These are phyloP conservation scores for Pitangus sulphuratus DNA, from an alignment of 2,797 vertebrate genomes.

Conservation along the genomic window DNA sequence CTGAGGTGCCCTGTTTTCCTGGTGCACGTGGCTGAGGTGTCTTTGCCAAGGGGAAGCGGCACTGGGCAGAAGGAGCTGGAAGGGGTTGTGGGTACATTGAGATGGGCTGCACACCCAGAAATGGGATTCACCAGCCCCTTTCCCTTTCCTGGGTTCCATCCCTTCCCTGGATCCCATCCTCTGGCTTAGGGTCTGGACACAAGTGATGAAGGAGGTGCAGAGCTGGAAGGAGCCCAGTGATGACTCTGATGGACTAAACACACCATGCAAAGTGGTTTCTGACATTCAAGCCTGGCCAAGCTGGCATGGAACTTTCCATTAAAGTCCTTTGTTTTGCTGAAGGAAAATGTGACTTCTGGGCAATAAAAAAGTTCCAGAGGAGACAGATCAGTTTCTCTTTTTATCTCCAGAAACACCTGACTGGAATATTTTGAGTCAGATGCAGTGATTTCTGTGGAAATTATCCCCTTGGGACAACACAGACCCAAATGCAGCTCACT, in stretches of 20 bases:
- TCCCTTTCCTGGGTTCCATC: neutral
- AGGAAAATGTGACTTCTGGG: conserved; percentile 20
- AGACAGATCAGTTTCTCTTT: conserved; percentile 38
- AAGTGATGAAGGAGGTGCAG: neutral
- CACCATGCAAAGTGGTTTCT: neutral
- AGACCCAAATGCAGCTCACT: neutral
- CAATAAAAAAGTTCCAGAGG: neutral
- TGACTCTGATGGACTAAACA: conserved; percentile 31
- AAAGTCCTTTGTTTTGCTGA: conserved; percentile 34
- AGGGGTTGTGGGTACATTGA: neutral
- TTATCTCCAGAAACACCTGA: conserved; percentile 38
- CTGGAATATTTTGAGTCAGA: conserved; percentile 32
- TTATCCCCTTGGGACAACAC: neutral
- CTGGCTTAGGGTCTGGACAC: neutral
- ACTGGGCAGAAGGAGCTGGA: neutral
- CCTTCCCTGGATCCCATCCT: neutral
- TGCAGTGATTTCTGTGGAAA: neutral
- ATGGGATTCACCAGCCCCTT: neutral
- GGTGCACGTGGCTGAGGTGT: neutral
- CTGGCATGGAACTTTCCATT: conserved; percentile 50
- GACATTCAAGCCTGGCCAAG: conserved; percentile 41
- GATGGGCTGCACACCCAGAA: neutral
- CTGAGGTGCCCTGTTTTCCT: neutral
- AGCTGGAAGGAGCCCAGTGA: neutral
- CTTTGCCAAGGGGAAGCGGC: neutral